Evolutionary conservation across 1,140 invertebrate genomes (phyloP).

Genomic region (Zaprionus tsacasi): DNA sequence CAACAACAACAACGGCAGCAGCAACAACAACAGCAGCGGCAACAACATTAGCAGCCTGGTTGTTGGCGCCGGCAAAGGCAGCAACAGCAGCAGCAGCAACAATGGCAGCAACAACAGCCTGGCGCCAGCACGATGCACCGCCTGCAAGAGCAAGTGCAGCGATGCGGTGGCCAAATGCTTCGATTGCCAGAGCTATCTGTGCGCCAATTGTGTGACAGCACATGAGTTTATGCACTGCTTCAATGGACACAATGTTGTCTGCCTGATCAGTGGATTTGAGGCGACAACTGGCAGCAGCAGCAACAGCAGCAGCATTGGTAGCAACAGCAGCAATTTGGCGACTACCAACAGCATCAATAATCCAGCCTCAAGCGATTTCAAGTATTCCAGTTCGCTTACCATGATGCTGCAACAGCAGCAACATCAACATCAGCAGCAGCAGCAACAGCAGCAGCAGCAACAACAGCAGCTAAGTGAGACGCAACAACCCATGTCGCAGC

Average conservation of each 20-base stretch:
- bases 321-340: neutral
- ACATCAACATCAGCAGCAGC: constrained; percentile 64
- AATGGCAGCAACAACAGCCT: constrained; percentile 32
- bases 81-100: constrained; percentile 19
- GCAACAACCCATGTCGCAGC: constrained; percentile 68
- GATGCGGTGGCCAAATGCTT: constrained; percentile 96
- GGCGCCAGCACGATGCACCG: constrained; percentile 89
- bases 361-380: constrained; percentile 70
- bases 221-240: constrained; percentile 99
- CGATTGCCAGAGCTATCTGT: constrained; percentile 97
- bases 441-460: constrained; percentile 62
- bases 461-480: constrained; percentile 34
- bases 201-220: constrained; percentile 98
- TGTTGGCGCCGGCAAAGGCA: constrained; percentile 65
- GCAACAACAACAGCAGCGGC: constrained; percentile 34
- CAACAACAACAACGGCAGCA: constrained; percentile 41
- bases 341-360: constrained; percentile 56
- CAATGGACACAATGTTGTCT: constrained; percentile 96
- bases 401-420: constrained; percentile 82
- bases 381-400: constrained; percentile 76
- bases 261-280: constrained; percentile 83
- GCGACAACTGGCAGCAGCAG: constrained; percentile 30
- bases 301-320: constrained; percentile 19
- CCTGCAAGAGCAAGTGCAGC: constrained; percentile 93
- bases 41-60: constrained; percentile 62